phyloP scores from a whole-genome alignment of 2,888 invertebrate genomes.

The Trimorus sp. region DNA sequence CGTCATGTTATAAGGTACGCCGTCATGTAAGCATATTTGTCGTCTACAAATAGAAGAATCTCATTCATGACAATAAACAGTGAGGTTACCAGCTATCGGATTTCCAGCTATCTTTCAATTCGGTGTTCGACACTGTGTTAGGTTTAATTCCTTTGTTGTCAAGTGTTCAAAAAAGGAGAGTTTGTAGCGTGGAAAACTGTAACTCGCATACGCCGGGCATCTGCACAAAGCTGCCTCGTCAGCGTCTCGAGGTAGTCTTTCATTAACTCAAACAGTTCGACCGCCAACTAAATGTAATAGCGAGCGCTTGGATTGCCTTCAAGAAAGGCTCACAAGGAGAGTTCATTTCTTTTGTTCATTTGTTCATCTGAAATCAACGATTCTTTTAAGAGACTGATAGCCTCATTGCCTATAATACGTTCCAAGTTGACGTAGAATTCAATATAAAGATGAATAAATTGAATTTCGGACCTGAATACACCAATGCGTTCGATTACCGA shows the following conservation, averaged over 20 bases:
- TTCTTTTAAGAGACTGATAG: slow-evolving; percentile 57
- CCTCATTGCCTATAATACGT: slow-evolving; percentile 53
- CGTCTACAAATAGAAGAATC: no score
- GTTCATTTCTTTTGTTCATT: slow-evolving; percentile 66
- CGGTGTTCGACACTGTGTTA: no score
- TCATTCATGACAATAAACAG: no score
- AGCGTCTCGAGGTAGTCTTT: slow-evolving; percentile 70
- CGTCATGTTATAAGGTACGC: no score
- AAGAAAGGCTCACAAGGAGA: slow-evolving; percentile 68
- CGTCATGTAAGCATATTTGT: no score
- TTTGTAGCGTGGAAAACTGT: slow-evolving; percentile 56
- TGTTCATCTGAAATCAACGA: slow-evolving; percentile 61
- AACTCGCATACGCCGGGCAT: slow-evolving; percentile 56
- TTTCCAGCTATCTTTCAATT: no score
- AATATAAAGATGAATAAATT: slow-evolving; percentile 53
- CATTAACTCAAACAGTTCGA: slow-evolving; percentile 73
- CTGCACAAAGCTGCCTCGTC: slow-evolving; percentile 68
- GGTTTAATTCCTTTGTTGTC: no score
- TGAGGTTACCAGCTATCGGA: no score
- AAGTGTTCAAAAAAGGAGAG: slow-evolving; percentile 28
- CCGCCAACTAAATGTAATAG: slow-evolving; percentile 71
- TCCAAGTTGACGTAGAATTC: slow-evolving; percentile 41
- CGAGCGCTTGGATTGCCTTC: slow-evolving; percentile 72
- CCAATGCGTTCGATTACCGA: slow-evolving; percentile 14
- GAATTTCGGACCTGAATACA: slow-evolving; percentile 33